Base-by-base conservation (phyloP, 2,888 invertebrate genomes). In the Melanchra persicariae region DNA sequence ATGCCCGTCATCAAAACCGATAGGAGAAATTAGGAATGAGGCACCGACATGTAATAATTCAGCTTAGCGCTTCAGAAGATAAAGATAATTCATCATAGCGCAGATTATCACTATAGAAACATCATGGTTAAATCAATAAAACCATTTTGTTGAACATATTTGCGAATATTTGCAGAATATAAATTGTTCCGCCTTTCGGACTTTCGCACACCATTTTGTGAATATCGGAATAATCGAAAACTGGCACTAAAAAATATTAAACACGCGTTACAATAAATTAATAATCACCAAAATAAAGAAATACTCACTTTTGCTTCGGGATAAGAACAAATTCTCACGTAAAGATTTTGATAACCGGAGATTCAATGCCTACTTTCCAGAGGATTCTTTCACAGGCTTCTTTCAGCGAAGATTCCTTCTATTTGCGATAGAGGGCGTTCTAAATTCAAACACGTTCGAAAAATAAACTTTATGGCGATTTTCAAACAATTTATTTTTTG, bases 351-450 rank as follows among this genome's bases (percentile, higher is more conserved):
- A 94, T 95, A 87, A 93, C 95, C 94, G 94, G 95, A 94, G 94
- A 93, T 93, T 93, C 93, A 91, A 91, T 95, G 95, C 93, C 94
- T 95, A 94, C 93, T 95, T 94, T 95, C 94, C 92, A 94, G 95
- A 94, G 94, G 96, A 95, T 94, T 96, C 96, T 96, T 95, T 94
- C 96, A 96, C 91, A 92, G 92, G 96, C 94, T 96, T 96, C 96
- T 96, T 95, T 96, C 96, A 95, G 88, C 83, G 84, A 87, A 91
- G 88, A 90, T 91, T 88, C 86, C 87, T 87, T 88, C 85, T 85
- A 83, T 85, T 88, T 91, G 89, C 91, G 91, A 87, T 86, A 96
- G 95, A 92, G 93, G 94, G 95, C 95, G 95, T 95, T 95, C 95
- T 81, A 91, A 94, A 91, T 95, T 94, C 88, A 91, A 96, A 93